Evolutionary conservation across 1,140 invertebrate species (phyloP).

Genomic region (Drepana arcuata): DNA sequence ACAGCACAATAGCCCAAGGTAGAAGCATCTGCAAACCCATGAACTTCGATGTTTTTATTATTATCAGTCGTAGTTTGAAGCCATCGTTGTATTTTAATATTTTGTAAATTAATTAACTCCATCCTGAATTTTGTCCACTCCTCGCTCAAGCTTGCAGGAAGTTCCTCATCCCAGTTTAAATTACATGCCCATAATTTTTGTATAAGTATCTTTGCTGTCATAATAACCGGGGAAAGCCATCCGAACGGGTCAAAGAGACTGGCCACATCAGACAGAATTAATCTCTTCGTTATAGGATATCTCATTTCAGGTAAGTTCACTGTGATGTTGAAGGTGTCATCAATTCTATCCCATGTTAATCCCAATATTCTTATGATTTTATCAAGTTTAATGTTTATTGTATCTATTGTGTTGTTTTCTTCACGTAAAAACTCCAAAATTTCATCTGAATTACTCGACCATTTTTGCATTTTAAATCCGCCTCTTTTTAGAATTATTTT

Average conservation of each 20-base stretch:
- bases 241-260: conserved; percentile 43
- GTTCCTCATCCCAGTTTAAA: conserved; percentile 41
- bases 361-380: conserved; percentile 24
- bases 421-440: conserved; percentile 12
- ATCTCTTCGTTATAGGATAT: conserved; percentile 25
- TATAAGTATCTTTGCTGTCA: conserved; percentile 43
- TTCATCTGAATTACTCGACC: conserved; percentile 27
- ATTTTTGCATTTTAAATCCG: conserved; percentile 54
- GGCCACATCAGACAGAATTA: conserved; percentile 35
- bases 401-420: conserved; percentile 10
- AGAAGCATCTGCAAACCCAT: conserved; percentile 33
- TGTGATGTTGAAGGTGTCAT: conserved; percentile 21
- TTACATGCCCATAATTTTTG: conserved; percentile 39
- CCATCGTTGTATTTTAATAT: conserved; percentile 18
- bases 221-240: conserved; percentile 37
- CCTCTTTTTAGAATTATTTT: conserved; percentile 17
- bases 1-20: conserved; percentile 25
- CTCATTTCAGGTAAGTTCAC: conserved; percentile 15
- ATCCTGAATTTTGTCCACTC: conserved; percentile 20
- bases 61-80: conserved; percentile 9
- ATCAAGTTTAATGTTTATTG: conserved; percentile 19
- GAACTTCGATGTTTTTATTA: conserved; percentile 14
- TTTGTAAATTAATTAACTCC: conserved; percentile 17
- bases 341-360: conserved; percentile 18
- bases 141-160: conserved; percentile 13